Evolutionary conservation across 2,797 vertebrate genomes (phyloP).

Genomic region (Rhabdophis nuchalis): DNA sequence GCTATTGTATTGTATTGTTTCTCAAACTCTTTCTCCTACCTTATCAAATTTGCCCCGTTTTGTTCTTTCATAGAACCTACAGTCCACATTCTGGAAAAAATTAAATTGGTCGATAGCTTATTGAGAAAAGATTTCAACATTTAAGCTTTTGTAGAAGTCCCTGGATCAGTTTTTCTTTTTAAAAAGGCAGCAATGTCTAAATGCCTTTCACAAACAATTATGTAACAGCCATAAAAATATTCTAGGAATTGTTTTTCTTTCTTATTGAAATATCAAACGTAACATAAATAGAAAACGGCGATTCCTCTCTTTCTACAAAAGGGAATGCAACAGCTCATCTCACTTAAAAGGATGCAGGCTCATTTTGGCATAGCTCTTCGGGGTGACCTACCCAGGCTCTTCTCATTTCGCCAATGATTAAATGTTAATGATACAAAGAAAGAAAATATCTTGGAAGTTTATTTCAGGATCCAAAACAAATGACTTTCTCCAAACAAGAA

Average conservation of each 20-base stretch:
- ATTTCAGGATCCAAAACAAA: background rate
- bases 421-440: background rate
- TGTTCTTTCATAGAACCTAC: background rate
- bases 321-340: background rate
- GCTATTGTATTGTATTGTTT: too few relatives aligned
- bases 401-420: background rate
- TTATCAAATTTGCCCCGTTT: background rate
- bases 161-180: background rate
- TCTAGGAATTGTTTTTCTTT: background rate
- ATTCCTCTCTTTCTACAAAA: background rate
- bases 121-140: background rate
- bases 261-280: conserved; percentile 15
- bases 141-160: background rate
- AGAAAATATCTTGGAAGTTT: background rate
- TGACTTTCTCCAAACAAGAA: background rate
- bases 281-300: background rate
- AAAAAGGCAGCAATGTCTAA: background rate
- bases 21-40: background rate
- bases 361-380: background rate
- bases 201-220: background rate
- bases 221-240: background rate
- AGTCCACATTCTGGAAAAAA: background rate
- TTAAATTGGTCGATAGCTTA: background rate
- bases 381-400: accelerated
- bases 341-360: background rate